Percentiles rank a stretch among this genome's conserved stretches.
These are phyloP conservation scores for Melanophora roralis DNA, from an alignment of 2,888 invertebrate genomes.

Conservation along the genomic window DNA sequence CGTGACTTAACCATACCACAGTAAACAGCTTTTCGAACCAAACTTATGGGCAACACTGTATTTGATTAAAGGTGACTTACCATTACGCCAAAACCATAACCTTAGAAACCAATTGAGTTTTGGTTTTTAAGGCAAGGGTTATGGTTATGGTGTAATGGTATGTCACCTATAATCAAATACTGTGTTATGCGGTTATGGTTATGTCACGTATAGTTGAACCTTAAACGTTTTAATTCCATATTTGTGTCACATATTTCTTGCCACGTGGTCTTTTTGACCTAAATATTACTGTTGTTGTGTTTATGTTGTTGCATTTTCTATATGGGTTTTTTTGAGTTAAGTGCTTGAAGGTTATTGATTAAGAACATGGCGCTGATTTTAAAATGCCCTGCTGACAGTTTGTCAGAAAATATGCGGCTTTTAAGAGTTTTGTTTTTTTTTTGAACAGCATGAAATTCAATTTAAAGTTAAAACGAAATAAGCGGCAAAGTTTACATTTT, in stretches of 20 bases:
- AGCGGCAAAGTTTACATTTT: slow-evolving; percentile 1
- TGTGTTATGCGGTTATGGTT: too few relatives aligned
- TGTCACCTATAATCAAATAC: too few relatives aligned
- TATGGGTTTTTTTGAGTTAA: neutral
- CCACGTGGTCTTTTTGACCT: neutral
- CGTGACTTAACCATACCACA: too few relatives aligned
- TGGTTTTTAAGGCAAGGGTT: too few relatives aligned
- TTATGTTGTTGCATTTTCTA: neutral
- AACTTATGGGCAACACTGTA: too few relatives aligned
- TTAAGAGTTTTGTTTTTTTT: slow-evolving; percentile 8
- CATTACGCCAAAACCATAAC: too few relatives aligned
- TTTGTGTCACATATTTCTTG: slow-evolving; percentile 2
- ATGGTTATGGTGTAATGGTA: too few relatives aligned
- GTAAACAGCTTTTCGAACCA: too few relatives aligned
- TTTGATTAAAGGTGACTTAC: too few relatives aligned
- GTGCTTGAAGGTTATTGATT: slow-evolving; percentile 51
- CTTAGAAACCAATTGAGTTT: too few relatives aligned
- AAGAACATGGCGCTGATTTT: slow-evolving; percentile 34
- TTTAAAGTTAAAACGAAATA: slow-evolving; percentile 18
- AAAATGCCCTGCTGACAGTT: slow-evolving; percentile 25
- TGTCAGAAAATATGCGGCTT: slow-evolving; percentile 29
- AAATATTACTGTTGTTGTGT: neutral
- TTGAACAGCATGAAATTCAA: slow-evolving; percentile 46
- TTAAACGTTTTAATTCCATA: too few relatives aligned
- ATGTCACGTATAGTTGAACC: too few relatives aligned